phyloP scores from a whole-genome alignment of 2,888 invertebrate genomes.

The Drosophila suboccidentalis region DNA sequence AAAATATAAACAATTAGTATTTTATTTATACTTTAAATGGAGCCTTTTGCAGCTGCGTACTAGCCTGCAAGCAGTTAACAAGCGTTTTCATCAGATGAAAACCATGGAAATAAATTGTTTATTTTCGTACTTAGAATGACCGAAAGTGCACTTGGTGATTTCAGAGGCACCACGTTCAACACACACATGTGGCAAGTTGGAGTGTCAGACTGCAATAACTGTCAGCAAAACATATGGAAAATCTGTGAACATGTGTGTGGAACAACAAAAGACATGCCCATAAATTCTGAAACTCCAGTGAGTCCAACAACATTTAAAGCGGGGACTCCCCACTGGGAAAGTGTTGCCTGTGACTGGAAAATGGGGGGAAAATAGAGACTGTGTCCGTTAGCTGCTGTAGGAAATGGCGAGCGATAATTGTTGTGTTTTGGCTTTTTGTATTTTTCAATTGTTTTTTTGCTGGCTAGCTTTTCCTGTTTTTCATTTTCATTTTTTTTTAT shows the following conservation, averaged over 20 bases:
- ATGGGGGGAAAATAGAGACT: conserved; percentile 1
- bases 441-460: conserved; percentile 41
- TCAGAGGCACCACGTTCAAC: neutral
- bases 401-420: conserved; percentile 59
- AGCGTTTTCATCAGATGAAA: neutral
- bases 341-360: conserved; percentile 27
- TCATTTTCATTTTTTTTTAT: conserved; percentile 11
- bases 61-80: conserved; percentile 1
- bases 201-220: conserved; percentile 32
- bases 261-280: conserved; percentile 10
- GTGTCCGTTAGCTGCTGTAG: conserved; percentile 36
- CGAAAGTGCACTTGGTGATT: conserved; percentile 52
- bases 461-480: conserved; percentile 52
- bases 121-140: conserved; percentile 16
- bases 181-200: conserved; percentile 16
- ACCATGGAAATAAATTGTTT: conserved; percentile 20
- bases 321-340: conserved; percentile 23
- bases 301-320: conserved; percentile 48
- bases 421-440: conserved; percentile 32
- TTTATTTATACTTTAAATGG: neutral
- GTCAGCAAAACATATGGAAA: conserved; percentile 66
- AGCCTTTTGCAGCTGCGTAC: neutral
- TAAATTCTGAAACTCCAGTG: conserved; percentile 32
- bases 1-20: neutral
- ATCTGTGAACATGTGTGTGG: conserved; percentile 60